Evolutionary conservation across 2,113 vertebrate species (phyloP).

Genomic region (Sylvietta virens): DNA sequence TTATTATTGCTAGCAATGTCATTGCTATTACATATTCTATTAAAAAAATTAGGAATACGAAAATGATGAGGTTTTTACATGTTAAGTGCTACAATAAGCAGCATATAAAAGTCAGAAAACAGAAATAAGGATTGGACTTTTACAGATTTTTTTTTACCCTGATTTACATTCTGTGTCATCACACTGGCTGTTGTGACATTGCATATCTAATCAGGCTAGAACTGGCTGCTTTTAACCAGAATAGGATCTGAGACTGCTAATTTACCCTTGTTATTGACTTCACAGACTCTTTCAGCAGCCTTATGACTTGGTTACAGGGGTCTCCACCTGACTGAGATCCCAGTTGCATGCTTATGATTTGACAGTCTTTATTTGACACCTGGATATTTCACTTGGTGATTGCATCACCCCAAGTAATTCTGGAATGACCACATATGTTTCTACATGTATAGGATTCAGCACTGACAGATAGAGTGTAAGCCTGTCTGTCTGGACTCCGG

Average conservation of each 20-base stretch:
- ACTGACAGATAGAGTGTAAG: not conserved
- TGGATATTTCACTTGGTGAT: not conserved
- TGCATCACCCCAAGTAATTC: not conserved
- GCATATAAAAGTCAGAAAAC: not conserved
- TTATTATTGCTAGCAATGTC: not conserved
- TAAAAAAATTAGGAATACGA: not conserved
- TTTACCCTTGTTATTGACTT: conserved; percentile 9
- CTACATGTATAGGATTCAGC: not conserved
- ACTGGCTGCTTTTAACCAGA: not conserved
- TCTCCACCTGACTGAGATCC: not conserved
- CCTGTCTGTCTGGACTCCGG: not conserved
- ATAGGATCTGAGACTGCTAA: conserved; percentile 24
- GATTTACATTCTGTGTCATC: conserved; percentile 54
- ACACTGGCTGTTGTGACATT: conserved; percentile 37
- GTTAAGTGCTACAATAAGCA: not conserved
- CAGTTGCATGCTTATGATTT: not conserved
- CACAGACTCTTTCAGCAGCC: not conserved
- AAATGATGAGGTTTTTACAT: not conserved
- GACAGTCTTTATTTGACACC: not conserved
- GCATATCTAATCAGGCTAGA: conserved; percentile 48
- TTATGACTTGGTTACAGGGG: not conserved
- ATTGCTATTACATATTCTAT: not conserved
- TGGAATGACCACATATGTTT: not conserved
- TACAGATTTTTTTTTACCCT: conserved; percentile 3
- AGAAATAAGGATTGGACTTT: not conserved